These are phyloP conservation scores for Pempheris klunzingeri DNA, from an alignment of 2,797 vertebrate species.

Conservation along the genomic window DNA sequence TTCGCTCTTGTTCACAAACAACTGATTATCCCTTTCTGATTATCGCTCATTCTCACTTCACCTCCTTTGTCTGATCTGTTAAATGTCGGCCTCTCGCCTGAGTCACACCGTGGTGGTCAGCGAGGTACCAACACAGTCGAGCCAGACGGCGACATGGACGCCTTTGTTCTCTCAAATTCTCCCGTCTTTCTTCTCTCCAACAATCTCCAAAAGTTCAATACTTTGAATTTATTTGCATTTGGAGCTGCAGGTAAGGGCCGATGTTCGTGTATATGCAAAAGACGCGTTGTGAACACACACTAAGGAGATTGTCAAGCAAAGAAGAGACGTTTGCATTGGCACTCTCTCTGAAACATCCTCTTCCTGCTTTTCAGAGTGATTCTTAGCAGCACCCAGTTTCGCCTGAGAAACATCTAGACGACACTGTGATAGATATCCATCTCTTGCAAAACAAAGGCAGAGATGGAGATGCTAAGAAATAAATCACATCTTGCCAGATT, in stretches of 20 bases:
- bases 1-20: conserved; percentile 53
- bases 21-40: conserved; percentile 52
- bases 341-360: conserved; percentile 25
- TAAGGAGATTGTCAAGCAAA: conserved; percentile 4
- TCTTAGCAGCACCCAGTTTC: background rate
- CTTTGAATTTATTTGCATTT: conserved; percentile 44
- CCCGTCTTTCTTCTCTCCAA: conserved; percentile 40
- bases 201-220: conserved; percentile 30
- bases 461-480: background rate
- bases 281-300: conserved; percentile 21
- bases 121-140: conserved; percentile 45
- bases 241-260: conserved; percentile 27
- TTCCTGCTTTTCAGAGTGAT: conserved; percentile 37
- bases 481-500: conserved; percentile 8
- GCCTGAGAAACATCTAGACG: conserved; percentile 10
- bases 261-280: conserved; percentile 43
- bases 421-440: background rate
- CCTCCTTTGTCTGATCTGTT: conserved; percentile 71
- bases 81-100: conserved; percentile 67
- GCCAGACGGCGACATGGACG: conserved; percentile 46
- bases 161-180: conserved; percentile 52
- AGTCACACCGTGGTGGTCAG: conserved; percentile 69
- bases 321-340: conserved; percentile 41
- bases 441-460: conserved; percentile 8
- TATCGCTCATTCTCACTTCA: conserved; percentile 67